Evolutionary conservation across 1,140 invertebrate genomes (phyloP).

Genomic region (Drosophila grimshawi): DNA sequence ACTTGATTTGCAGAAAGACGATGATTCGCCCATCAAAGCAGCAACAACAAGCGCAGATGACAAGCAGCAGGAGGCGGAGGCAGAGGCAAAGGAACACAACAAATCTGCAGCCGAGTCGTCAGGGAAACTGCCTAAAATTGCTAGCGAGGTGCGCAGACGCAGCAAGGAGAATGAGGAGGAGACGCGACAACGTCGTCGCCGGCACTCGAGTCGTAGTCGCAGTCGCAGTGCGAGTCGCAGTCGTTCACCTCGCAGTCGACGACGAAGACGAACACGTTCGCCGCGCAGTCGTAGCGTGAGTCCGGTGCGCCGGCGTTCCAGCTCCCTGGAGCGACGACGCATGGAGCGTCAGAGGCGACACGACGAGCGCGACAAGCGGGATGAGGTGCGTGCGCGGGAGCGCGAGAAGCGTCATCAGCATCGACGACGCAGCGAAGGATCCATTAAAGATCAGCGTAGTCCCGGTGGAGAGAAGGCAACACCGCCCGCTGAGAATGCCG

Average conservation of each 20-base stretch:
- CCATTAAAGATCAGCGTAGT: not conserved
- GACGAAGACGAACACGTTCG: constrained; percentile 46
- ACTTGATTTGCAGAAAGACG: constrained; percentile 48
- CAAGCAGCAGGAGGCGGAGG: constrained; percentile 20
- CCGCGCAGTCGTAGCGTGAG: constrained; percentile 56
- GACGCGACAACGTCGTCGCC: constrained; percentile 11
- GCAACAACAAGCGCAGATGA: not conserved
- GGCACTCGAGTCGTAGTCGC: constrained; percentile 4
- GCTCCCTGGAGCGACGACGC: constrained; percentile 68
- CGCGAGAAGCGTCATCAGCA: constrained; percentile 59
- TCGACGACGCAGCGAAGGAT: not conserved
- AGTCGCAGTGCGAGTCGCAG: constrained; percentile 39
- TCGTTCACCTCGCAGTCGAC: constrained; percentile 49
- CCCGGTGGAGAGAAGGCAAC: not conserved
- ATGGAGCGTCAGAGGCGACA: constrained; percentile 68
- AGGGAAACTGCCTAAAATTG: constrained; percentile 4
- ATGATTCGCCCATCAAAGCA: constrained; percentile 15
- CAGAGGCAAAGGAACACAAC: not conserved
- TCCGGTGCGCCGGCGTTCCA: constrained; percentile 61
- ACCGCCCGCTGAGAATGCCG: constrained; percentile 30
- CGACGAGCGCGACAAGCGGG: constrained; percentile 63
- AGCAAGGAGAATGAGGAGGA: constrained; percentile 28
- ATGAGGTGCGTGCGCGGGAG: constrained; percentile 59
- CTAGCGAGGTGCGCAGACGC: constrained; percentile 37
- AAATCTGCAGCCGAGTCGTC: not conserved